A percentile compares a stretch with the other conserved stretches of the same genome.
These are phyloP conservation scores for Tridacna crocea DNA, from an alignment of 2,888 invertebrate species.

Conservation along the genomic window DNA sequence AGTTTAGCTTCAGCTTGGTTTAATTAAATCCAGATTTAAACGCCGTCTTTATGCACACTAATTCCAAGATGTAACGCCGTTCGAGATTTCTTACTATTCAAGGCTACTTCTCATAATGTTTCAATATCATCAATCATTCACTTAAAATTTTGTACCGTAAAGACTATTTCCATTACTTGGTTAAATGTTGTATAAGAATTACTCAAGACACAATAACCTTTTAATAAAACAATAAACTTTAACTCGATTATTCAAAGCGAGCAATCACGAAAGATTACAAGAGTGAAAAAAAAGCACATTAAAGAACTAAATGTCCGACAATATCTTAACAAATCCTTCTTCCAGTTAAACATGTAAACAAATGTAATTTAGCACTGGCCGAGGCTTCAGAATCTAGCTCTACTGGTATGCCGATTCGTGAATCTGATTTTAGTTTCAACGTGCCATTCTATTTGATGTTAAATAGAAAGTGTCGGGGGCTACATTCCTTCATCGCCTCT, in stretches of 20 bases:
- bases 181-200: too few relatives aligned
- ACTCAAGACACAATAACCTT: too few relatives aligned
- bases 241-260: too few relatives aligned
- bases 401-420: slow-evolving; percentile 11
- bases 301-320: background rate
- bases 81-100: too few relatives aligned
- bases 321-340: background rate
- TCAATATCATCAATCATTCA: too few relatives aligned
- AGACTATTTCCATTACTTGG: too few relatives aligned
- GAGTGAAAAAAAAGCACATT: background rate
- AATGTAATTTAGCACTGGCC: slow-evolving; percentile 21
- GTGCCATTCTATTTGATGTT: slow-evolving; percentile 21
- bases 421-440: slow-evolving; percentile 22
- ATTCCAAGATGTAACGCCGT: background rate
- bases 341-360: background rate
- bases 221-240: too few relatives aligned
- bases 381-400: slow-evolving; percentile 12
- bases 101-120: too few relatives aligned
- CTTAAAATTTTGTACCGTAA: too few relatives aligned
- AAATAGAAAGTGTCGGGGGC: slow-evolving; percentile 13
- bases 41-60: background rate
- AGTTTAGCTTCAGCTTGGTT: too few relatives aligned
- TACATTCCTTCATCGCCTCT: background rate
- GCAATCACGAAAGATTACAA: background rate
- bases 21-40: background rate